Evolutionary conservation across 2,888 invertebrate species (phyloP), one percentile per base, ranked within the genome.

Genomic region (Amblyteles armatorius): DNA sequence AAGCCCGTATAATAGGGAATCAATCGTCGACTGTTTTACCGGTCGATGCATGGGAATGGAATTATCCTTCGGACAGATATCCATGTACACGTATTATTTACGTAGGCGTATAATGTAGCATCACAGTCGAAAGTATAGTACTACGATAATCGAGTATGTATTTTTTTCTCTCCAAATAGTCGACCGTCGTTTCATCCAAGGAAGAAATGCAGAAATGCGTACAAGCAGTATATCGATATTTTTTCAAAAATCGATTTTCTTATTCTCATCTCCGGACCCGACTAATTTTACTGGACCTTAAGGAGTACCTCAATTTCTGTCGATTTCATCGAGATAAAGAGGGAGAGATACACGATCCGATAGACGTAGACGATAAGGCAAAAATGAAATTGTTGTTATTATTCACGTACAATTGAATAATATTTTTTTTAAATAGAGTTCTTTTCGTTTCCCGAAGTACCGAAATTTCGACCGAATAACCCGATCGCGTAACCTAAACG

Each of bases 91-190:
- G 82, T 86, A 87, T 88, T 85, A 82, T 83, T 16, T 79, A 79
- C 84, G 81, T 82, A 79, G 65, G 79, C 68, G 77, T 85, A 85
- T 85, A 87, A 86, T 82, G 89, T 92, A 92, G 88, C 90, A 92
- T 92, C 92, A 92, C 92, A 92, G 92, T 92, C 90, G 91, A 90
- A 91, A 91, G 90, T 85, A 91, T 89, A 89, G 87, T 88, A 87
- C 87, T 88, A 89, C 80, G 88, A 86, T 87, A 90, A 89, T 44
- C 87, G 88, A 88, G 87, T 86, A 89, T 89, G 87, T 84, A 84
- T 83, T 80, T 86, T 78, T 69, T 44, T 48, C 33, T 55, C 9
- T 55, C 55, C 9, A 19, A 67, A 26, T 80, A 68, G 57, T 67
- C 50, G 52, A 52, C 63, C 19, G 57, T 68, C 48, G 16, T 19